Evolutionary conservation across 2,888 invertebrate species (phyloP).

Genomic region (Cheilosia grossa): DNA sequence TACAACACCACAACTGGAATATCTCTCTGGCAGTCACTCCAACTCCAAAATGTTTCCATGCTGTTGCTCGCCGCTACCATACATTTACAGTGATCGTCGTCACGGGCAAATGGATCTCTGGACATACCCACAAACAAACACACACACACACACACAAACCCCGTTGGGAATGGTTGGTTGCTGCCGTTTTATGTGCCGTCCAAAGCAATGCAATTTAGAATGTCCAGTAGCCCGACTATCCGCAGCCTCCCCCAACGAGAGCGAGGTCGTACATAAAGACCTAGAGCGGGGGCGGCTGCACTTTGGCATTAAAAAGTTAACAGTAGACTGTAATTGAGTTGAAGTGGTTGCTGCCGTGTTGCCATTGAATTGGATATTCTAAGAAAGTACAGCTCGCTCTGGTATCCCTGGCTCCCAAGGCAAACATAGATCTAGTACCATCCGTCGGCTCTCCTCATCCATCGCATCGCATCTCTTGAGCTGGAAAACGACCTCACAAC

Average conservation of each 20-base stretch:
- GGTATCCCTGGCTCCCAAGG: constrained; percentile 2
- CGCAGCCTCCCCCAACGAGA: background rate
- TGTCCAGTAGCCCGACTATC: constrained; percentile 31
- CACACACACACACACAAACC: background rate
- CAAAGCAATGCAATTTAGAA: constrained; percentile 54
- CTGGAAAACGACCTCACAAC: constrained; percentile 22
- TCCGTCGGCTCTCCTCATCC: background rate
- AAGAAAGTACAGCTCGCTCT: constrained; percentile 13
- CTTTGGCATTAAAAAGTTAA: constrained; percentile 68
- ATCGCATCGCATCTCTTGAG: constrained; percentile 22
- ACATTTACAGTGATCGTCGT: background rate
- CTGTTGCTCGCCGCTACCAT: background rate
- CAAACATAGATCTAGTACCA: background rate
- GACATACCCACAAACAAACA: constrained; percentile 1
- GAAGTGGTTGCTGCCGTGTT: constrained; percentile 56
- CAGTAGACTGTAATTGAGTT: constrained; percentile 67
- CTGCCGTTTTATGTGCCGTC: constrained; percentile 37
- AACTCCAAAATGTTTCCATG: background rate
- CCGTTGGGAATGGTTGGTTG: constrained; percentile 19
- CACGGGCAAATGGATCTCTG: constrained; percentile 23
- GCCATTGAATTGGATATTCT: constrained; percentile 43
- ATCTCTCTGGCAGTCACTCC: background rate
- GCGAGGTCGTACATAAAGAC: too few relatives aligned
- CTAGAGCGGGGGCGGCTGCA: too few relatives aligned
- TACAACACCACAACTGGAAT: background rate